phyloP scores from a whole-genome alignment of 2,888 invertebrate species.

The Autographa gamma region DNA sequence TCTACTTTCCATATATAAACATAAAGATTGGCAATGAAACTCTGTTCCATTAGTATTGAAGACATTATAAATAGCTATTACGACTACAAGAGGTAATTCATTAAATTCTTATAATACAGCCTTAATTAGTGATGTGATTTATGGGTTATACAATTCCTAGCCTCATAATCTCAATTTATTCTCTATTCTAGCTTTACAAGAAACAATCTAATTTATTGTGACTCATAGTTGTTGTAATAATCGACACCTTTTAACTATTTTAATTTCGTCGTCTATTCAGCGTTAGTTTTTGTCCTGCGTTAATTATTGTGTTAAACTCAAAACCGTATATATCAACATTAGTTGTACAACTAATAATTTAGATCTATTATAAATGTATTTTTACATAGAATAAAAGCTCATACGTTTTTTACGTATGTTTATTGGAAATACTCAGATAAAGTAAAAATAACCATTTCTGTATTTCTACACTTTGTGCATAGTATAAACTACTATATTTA shows the following conservation, averaged over 20 bases:
- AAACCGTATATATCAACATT: background rate
- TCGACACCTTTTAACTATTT: background rate
- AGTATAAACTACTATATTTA: background rate
- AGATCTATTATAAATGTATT: background rate
- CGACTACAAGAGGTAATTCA: slow-evolving; percentile 17
- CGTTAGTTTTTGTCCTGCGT: background rate
- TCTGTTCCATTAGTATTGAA: slow-evolving; percentile 22
- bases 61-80: slow-evolving; percentile 14
- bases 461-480: slow-evolving; percentile 11
- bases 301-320: background rate
- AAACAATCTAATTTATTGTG: background rate
- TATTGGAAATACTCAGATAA: background rate
- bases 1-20: slow-evolving; percentile 14
- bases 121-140: slow-evolving; percentile 27
- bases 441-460: background rate
- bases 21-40: slow-evolving; percentile 30
- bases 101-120: slow-evolving; percentile 20
- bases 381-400: background rate
- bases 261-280: background rate
- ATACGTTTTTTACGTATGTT: background rate
- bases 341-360: slow-evolving; percentile 1
- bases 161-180: background rate
- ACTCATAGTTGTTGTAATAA: background rate
- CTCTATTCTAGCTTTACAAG: background rate
- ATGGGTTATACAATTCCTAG: slow-evolving; percentile 18